Evolutionary conservation across 2,888 invertebrate genomes (phyloP), one percentile per base, ranked within the genome.

Genomic region (Osmoderma eremita): DNA sequence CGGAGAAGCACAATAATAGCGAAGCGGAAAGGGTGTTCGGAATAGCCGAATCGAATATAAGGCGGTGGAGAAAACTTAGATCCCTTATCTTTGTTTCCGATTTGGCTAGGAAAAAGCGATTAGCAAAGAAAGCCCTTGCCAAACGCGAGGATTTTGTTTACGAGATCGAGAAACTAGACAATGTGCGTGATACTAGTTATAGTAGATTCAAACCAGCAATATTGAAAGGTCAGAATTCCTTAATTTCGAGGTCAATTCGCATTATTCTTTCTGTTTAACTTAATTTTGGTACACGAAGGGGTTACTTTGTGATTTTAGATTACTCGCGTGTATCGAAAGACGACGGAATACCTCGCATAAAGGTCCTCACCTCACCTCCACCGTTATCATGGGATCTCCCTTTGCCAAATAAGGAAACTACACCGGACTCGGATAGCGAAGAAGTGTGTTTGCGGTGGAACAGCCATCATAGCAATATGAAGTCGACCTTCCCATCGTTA

Each of bases 361-460:
- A 50, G 15, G 17, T 20, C 17, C 17, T 20, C 10, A 36, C 30
- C 1, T 41, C 63, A 50, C 63, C 51, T 4, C 39, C 67, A 15
- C 18, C 30, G 15, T 24, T 45, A 20, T 45, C 67, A 13, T 42
- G 51, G 5, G 39, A 22, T 12, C 17, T 24, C 24, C 39, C 67
- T 17, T 45, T 15, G 13, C 10, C 20, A 18, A 53, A 49, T 6
- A 13, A 22, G n/a, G 63, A 65, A 8, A 67, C 41, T 18, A 65
- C 2, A 17, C 4, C 8, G 22, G 58, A 67, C 10, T 6, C 41
- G 8, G 65, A 66, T 8, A 36, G 50, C 15, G 65, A 81, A 24
- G 82, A 83, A 67, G 81, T 84, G 36, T 84, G 83, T 74, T 78
- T 87, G 22, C 81, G 84, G 64, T 87, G 86, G 87, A 86, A 86